phyloP scores from a whole-genome alignment of 2,797 vertebrate species.

The Borostomias antarcticus region DNA sequence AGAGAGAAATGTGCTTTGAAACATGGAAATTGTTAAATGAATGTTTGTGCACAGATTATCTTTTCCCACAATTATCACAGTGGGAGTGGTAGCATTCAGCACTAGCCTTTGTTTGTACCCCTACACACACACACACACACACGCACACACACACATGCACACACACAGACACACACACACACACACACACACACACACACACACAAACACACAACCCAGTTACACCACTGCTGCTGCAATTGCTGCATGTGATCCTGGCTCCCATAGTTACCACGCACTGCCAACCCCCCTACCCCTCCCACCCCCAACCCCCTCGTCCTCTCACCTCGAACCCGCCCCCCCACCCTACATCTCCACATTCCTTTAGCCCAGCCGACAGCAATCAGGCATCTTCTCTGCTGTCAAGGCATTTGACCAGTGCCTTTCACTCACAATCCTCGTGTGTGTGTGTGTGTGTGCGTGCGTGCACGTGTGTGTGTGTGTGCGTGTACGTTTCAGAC shows the following conservation, averaged over 20 bases:
- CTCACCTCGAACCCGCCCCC: slow-evolving; percentile 6
- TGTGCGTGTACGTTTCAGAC: slow-evolving; percentile 70
- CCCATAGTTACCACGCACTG: slow-evolving; percentile 58
- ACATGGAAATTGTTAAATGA: slow-evolving; percentile 10
- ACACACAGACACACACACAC: background rate
- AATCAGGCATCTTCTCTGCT: slow-evolving; percentile 40
- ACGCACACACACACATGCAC: slow-evolving; percentile 7
- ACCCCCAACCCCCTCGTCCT: slow-evolving; percentile 39
- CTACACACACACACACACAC: slow-evolving; percentile 21
- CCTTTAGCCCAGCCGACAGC: slow-evolving; percentile 30
- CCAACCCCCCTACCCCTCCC: slow-evolving; percentile 23
- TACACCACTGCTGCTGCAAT: slow-evolving; percentile 38
- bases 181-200: slow-evolving; percentile 18
- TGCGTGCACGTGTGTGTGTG: slow-evolving; percentile 11
- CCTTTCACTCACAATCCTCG: slow-evolving; percentile 47
- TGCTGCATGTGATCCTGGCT: slow-evolving; percentile 48
- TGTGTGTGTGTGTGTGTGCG: slow-evolving; percentile 13
- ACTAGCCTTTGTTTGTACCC: slow-evolving; percentile 21
- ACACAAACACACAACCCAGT: slow-evolving; percentile 38
- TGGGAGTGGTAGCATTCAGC: background rate
- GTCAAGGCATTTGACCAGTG: slow-evolving; percentile 25
- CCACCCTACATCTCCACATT: slow-evolving; percentile 41
- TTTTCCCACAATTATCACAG: background rate
- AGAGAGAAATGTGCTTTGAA: background rate
- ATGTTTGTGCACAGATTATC: slow-evolving; percentile 13